Base-by-base conservation (phyloP, 1,140 invertebrate genomes). In the Orius insidiosus region DNA sequence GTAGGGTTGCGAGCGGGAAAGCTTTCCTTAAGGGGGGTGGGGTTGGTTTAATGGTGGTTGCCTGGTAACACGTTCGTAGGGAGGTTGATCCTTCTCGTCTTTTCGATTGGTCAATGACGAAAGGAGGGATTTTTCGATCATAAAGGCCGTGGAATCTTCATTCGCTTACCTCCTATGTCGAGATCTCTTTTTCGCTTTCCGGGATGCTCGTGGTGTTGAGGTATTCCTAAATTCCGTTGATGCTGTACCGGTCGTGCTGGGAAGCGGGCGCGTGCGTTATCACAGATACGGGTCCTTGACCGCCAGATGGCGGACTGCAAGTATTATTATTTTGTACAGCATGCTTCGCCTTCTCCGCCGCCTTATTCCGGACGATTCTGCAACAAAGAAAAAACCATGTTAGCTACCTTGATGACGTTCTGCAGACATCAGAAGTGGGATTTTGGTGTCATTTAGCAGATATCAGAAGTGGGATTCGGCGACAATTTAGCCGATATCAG, bases 281-380 rank as follows among this genome's bases (percentile, higher is more conserved):
- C 52, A 78, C 74, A 40, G 47, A 45, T 8, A 49, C 45, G 2
- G 46, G 45, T 53, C 50, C 42, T 49, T 52, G 45, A 52, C 56
- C 41, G 49, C 53, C 32, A 41, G 52, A 30, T 10, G 34, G 14
- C 7, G 58, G 63, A 68, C 58, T 69, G 66, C 52, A 75, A 70
- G 50, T 64, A 65, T 53, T 72, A 65, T 65, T 78, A 64, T 36
- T 44, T 68, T 73, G 77, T 55, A 84, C 78, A 18, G 83, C 82
- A 58, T 87, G 81, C 62, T 94, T 95, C 56, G 87, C 87, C 59
- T 92, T 93, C 65, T 95, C 89, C 3, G 88, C 89, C 8, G 89
- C 89, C 60, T 94, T 94, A 66, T 95, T 95, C 47, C 89, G 72
- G 37, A 95, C 89, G 65, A 95, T 94, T 68, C 88, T 94, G 66